Base-by-base conservation (phyloP, 2,113 vertebrate species). In the Catharus bicknelli region DNA sequence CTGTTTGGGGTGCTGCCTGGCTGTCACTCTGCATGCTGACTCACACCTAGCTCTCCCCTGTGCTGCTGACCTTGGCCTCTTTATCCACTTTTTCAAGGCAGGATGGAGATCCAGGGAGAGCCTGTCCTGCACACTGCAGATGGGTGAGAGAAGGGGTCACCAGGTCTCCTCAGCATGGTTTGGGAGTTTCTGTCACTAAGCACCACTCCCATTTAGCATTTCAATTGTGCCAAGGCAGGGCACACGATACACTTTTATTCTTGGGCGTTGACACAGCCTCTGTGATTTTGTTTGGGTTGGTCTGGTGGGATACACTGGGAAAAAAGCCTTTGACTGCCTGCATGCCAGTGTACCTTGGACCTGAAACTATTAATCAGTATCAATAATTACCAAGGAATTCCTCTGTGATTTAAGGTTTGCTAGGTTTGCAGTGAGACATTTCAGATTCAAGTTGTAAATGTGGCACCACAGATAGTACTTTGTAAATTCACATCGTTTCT, bases 1-100 rank as follows among this genome's bases (percentile, higher is more conserved):
- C 0, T 1, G 40, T 16, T 61, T 88, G 45, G 11, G 30, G 50
- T 86, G 48, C 25, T 0, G 2, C 57, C 61, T 2, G 6, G 11
- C 25, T 83, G 53, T 80, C 7, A 12, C 10, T 75, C 38, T 25
- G 13, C 48, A 27, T 45, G 51, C 29, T 87, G 90, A 95, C 90
- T 88, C 47, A 14, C 13, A 38, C 59, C 84, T 94, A 13, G 16
- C 40, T 95, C 51, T 64, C 87, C 26, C 29, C 29, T n/a, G n/a
- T 0, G 2, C 62, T 91, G 27, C 40, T 14, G 19, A 94, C 68
- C 92, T 92, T 78, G 75, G 55, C 15, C 38, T 85, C 59, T 91
- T 95, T 74, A 95, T 74, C 53, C 20, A 43, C 23, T 86, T 90
- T 78, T 79, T 55, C 36, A 90, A 54, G 34, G 29, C 62, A 74